These are phyloP conservation scores for Protaetia brevitarsis DNA, from an alignment of 1,140 invertebrate species.

Conservation along the genomic window DNA sequence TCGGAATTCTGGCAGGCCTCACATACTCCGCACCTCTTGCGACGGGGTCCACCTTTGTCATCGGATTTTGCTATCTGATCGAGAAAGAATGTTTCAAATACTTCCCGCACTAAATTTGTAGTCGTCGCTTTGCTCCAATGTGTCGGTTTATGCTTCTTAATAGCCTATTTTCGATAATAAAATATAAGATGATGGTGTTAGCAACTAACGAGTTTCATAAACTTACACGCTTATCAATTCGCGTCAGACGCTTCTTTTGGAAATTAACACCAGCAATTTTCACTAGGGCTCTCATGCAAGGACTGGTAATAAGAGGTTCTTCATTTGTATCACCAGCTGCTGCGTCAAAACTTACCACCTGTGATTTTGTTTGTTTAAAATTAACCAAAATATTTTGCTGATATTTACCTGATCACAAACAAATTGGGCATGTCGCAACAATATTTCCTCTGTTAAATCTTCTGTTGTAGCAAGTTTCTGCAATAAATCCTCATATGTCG, in stretches of 20 bases:
- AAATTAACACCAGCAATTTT: conserved; percentile 75
- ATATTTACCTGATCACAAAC: conserved; percentile 72
- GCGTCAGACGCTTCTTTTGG: conserved; percentile 58
- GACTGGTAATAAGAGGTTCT: conserved; percentile 64
- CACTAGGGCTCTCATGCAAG: conserved; percentile 75
- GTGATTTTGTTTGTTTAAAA: conserved; percentile 11
- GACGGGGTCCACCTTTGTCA: conserved; percentile 51
- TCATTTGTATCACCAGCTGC: conserved; percentile 58
- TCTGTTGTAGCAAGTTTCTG: conserved; percentile 57
- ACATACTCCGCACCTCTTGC: conserved; percentile 82
- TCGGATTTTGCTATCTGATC: conserved; percentile 61
- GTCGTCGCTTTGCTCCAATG: conserved; percentile 75
- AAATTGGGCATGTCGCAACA: conserved; percentile 80
- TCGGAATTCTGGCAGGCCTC: conserved; percentile 86
- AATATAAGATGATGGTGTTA: background rate
- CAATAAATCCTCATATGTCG: conserved; percentile 78
- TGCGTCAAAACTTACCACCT: conserved; percentile 68
- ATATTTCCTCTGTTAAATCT: conserved; percentile 70
- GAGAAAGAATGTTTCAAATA: conserved; percentile 79
- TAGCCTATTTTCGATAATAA: background rate
- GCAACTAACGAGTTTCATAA: background rate
- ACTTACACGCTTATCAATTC: conserved; percentile 51
- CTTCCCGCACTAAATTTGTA: conserved; percentile 74
- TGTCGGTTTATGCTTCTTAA: conserved; percentile 25
- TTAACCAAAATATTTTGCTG: background rate